Percentiles rank a stretch among this genome's conserved stretches.
phyloP scores from a whole-genome alignment of 2,888 invertebrate genomes.

The Disparrhopalites patrizii region DNA sequence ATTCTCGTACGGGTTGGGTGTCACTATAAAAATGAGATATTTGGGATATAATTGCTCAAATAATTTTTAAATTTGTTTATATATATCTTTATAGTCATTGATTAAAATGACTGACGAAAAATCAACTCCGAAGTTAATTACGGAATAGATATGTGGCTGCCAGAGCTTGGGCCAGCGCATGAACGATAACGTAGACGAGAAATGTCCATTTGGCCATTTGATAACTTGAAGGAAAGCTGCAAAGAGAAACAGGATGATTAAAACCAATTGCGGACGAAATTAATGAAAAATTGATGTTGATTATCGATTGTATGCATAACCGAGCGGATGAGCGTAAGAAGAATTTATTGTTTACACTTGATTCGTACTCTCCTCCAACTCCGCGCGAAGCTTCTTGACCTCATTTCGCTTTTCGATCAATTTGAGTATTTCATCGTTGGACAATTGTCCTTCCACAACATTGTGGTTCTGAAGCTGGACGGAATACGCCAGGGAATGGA shows the following conservation, averaged over 20 bases:
- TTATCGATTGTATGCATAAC: no score
- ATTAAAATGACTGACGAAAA: no score
- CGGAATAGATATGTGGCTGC: slow-evolving; percentile 4
- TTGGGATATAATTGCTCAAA: not conserved
- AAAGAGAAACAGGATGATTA: no score
- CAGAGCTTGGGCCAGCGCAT: not conserved
- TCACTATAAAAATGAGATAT: slow-evolving; percentile 13
- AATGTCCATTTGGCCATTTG: no score
- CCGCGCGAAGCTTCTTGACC: not conserved
- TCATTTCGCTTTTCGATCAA: not conserved
- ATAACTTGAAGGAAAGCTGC: no score
- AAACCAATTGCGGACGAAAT: no score
- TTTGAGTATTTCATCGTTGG: not conserved
- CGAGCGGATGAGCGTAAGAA: not conserved
- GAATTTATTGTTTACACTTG: not conserved
- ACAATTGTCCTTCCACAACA: not conserved
- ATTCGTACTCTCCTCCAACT: no score
- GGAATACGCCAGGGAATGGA: not conserved
- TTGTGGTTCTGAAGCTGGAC: not conserved
- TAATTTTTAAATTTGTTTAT: not conserved
- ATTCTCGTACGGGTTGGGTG: slow-evolving; percentile 20
- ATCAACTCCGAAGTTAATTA: not conserved
- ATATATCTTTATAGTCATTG: not conserved
- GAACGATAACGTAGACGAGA: no score
- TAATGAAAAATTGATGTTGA: no score